Evolutionary conservation across 2,113 vertebrate genomes (phyloP).

Genomic region (Sinocyclocheilus maitianheensis): DNA sequence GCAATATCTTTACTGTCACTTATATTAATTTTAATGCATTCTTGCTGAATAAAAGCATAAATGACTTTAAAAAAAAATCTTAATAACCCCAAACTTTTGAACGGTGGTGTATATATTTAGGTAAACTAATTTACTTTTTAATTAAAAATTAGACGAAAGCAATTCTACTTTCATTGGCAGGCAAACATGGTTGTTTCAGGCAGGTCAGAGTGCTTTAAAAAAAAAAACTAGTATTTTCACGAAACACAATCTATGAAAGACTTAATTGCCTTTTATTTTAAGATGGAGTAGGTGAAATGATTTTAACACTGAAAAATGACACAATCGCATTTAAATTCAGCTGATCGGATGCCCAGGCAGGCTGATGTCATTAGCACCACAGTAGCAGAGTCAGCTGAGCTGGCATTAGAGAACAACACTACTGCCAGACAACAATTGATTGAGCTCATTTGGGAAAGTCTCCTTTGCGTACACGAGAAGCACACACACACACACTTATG

Average conservation of each 20-base stretch:
- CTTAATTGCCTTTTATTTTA: neutral
- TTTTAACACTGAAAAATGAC: neutral
- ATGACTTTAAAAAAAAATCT: too few species aligned
- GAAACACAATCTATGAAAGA: neutral
- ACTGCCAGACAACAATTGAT: conserved; percentile 47
- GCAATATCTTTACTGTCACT: too few species aligned
- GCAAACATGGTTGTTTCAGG: too few species aligned
- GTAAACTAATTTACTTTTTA: too few species aligned
- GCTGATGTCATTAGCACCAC: conserved; percentile 24
- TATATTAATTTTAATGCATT: too few species aligned
- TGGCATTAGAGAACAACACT: conserved; percentile 37
- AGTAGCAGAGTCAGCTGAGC: conserved; percentile 39
- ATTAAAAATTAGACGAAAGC: too few species aligned
- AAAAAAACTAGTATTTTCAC: neutral
- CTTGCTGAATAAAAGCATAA: too few species aligned
- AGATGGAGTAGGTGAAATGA: neutral
- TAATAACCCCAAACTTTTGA: too few species aligned
- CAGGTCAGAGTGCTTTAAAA: neutral
- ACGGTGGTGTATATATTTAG: too few species aligned
- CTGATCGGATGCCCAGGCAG: conserved; percentile 17
- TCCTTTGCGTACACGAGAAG: neutral
- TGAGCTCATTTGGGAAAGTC: conserved; percentile 32
- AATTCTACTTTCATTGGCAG: too few species aligned
- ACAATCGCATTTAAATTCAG: neutral
- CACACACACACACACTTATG: neutral